Base-by-base conservation (phyloP, 2,113 vertebrate genomes). In the Mugil cephalus region DNA sequence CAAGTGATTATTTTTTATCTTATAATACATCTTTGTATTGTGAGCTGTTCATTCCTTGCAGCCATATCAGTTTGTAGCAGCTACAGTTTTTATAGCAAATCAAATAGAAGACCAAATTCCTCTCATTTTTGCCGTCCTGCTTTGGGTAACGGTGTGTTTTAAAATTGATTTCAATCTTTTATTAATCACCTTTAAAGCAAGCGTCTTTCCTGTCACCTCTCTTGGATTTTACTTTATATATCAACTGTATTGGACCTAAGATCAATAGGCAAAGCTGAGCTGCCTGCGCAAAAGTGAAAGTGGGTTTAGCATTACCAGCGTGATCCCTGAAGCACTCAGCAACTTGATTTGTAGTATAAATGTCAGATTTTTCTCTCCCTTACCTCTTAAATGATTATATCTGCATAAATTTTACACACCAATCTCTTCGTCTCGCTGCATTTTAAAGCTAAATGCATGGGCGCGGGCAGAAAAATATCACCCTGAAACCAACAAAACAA, bases 41-140 rank as follows among this genome's bases (percentile, higher is more conserved):
- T 38, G 38, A 67, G 50, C 30, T 3, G 9, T 70, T 66, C 12
- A 56, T 67, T 47, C 24, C 69, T 15, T 34, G 12, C 50, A 62
- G 46, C 72, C 40, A 30, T n/a, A n/a, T 58, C 38, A 39, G 43
- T 17, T 12, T 17, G 39, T 24, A 51, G n/a, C 58, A 50, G n/a
- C 36, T 21, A 76, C 17, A 40, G 12, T 61, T 82, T 52, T 46
- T 7, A 52, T 15, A 50, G 14, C 14, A 73, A 18, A 40, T 55
- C n/a, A 15, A 43, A 60, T 62, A 12, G 15, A 18, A 11, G 24
- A 53, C 38, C 40, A 42, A 39, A 46, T 64, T 14, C 42, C 30
- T 36, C 8, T 10, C 10, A 12, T 46, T 66, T 52, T 59, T 59
- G 18, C 24, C 2, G 24, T 30, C 24, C 24, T 2, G 5, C 24